These are phyloP conservation scores for Hippocampus zosterae DNA, from an alignment of 2,113 vertebrate genomes.

Conservation along the genomic window DNA sequence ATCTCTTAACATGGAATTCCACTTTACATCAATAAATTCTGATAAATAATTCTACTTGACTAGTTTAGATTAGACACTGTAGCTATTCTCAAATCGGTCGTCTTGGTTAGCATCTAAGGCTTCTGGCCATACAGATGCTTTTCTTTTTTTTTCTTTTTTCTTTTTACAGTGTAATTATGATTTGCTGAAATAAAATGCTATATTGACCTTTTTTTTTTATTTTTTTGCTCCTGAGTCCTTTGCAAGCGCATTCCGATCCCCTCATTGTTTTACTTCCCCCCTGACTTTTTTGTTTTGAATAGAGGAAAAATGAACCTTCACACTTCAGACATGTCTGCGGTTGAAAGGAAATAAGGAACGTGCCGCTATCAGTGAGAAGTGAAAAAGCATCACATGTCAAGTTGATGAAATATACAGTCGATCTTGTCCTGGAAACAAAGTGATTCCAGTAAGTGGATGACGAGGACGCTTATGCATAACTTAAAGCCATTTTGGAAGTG, in stretches of 20 bases:
- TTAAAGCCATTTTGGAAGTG: background rate
- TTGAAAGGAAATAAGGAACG: background rate
- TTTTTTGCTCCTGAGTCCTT: slow-evolving; percentile 23
- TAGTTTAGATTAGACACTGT: slow-evolving; percentile 50
- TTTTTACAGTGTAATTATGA: slow-evolving; percentile 95
- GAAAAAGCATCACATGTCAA: background rate
- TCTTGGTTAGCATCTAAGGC: slow-evolving; percentile 40
- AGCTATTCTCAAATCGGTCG: slow-evolving; percentile 56
- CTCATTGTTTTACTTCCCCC: slow-evolving; percentile 13
- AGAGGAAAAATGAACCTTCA: background rate
- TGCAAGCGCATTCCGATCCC: background rate
- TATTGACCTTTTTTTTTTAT: slow-evolving; percentile 82
- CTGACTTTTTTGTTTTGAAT: background rate
- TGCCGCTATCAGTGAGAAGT: slow-evolving; percentile 4
- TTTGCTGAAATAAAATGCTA: slow-evolving; percentile 95
- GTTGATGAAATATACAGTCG: background rate
- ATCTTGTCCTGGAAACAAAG: slow-evolving; percentile 2
- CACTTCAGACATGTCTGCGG: background rate
- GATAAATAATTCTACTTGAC: slow-evolving; percentile 34
- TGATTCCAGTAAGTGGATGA: slow-evolving; percentile 2
- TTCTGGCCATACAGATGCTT: slow-evolving; percentile 64
- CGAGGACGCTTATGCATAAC: slow-evolving; percentile 5
- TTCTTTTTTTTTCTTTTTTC: slow-evolving; percentile 80
- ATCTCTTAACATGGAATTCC: slow-evolving; percentile 46
- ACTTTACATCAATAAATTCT: slow-evolving; percentile 26